Base-by-base conservation (phyloP, 2,888 invertebrate species). In the Globia sparganii region DNA sequence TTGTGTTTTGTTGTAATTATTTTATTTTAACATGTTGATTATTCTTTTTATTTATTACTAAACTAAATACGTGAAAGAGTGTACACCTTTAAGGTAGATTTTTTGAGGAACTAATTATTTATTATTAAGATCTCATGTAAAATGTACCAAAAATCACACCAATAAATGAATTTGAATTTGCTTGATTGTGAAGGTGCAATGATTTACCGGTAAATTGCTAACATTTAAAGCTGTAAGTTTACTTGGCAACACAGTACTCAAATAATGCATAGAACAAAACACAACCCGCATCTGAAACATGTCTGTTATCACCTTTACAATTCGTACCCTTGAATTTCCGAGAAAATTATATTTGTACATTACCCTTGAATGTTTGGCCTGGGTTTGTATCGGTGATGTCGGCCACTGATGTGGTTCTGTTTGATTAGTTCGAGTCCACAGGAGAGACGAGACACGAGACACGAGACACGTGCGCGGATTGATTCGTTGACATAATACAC, bases 301-400 rank as follows among this genome's bases (percentile, higher is more conserved):
- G 56, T 61, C 34, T 79, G 59, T 72, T 56, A 18, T 28, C 5
- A 46, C 5, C 64, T 72, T 65, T 40, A 61, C 15, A 43, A 62
- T 58, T 37, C 5, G 5, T 67, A 46, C n/a, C 68, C 67, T 66
- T 69, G 67, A 64, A 78, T 72, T 40, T 72, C 59, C 4, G n/a
- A 84, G 49, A 72, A 81, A 79, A 72, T 79, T 1, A 84, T 69
- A 80, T 73, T 79, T 70, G 70, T 73, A 37, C 34, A 62, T 84
- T 70, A 70, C 58, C 66, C 70, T 64, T 71, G 67, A 74, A 80
- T 37, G 53, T 59, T 25, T 9, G 61, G 62, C 13, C 18, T 53
- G 61, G 28, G 65, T 46, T 53, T 61, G 43, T 69, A 34, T 73
- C 34, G 62, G 49, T 25, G n/a, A 49, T 49, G 28, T 61, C 46